Evolutionary conservation across 1,140 invertebrate species (phyloP).

Genomic region (Carcinoscorpius rotundicauda): DNA sequence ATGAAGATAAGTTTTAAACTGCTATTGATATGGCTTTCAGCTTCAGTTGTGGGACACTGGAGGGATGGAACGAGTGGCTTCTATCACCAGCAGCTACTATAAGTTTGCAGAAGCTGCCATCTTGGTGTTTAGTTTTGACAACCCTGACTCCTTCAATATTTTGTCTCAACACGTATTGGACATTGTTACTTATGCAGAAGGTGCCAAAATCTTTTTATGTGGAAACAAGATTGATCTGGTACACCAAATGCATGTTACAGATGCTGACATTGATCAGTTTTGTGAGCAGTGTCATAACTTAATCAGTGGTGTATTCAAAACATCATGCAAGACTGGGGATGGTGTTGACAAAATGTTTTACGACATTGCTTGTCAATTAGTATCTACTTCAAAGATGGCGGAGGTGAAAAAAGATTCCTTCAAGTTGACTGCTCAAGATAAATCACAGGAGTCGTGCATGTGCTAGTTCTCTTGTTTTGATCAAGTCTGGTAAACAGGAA

Average conservation of each 20-base stretch:
- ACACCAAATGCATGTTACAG: constrained; percentile 56
- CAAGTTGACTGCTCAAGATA: constrained; percentile 18
- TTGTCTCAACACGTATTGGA: constrained; percentile 78
- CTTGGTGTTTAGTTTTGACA: constrained; percentile 77
- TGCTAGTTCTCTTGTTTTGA: background rate
- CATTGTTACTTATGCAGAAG: constrained; percentile 82
- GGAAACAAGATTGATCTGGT: constrained; percentile 78
- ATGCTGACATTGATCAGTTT: constrained; percentile 80
- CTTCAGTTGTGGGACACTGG: constrained; percentile 86
- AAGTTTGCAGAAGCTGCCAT: constrained; percentile 87
- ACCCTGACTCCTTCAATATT: constrained; percentile 77
- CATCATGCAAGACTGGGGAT: constrained; percentile 63
- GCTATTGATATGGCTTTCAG: constrained; percentile 34
- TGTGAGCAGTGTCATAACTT: constrained; percentile 85
- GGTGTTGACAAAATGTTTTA: constrained; percentile 27
- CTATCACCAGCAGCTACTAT: constrained; percentile 85
- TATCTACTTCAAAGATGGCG: constrained; percentile 13
- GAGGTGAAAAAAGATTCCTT: constrained; percentile 21
- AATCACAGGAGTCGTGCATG: constrained; percentile 12
- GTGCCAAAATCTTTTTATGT: constrained; percentile 84
- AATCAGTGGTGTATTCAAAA: constrained; percentile 75
- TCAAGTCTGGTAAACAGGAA: too few relatives aligned
- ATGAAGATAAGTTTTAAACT: too few relatives aligned
- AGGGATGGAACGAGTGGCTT: constrained; percentile 84
- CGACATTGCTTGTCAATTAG: constrained; percentile 22